A percentile compares a stretch with the other conserved stretches of the same genome.
Conservation (phyloP, 1,140 invertebrate genomes). For the Rhagoletis zephyria region DNA sequence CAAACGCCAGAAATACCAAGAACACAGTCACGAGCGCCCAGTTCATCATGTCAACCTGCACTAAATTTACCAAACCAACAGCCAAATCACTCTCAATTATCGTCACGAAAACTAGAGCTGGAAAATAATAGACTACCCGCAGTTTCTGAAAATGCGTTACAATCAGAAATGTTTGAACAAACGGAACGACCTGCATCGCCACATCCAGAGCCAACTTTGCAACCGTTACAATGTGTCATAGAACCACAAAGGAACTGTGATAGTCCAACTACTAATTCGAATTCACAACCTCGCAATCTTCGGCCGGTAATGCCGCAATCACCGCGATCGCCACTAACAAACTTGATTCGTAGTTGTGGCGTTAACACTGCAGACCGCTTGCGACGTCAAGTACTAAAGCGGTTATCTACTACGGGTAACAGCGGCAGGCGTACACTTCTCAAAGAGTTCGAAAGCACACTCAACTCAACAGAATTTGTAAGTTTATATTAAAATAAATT, state of each 20-base stretch:
- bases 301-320: background rate
- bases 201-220: background rate
- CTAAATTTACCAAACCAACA: too few relatives aligned
- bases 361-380: conserved; percentile 16
- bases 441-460: conserved; percentile 55
- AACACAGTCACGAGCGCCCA: too few relatives aligned
- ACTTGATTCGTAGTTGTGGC: conserved; percentile 21
- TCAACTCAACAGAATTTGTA: conserved; percentile 42
- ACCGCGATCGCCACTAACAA: background rate
- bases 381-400: conserved; percentile 40
- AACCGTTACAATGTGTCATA: too few relatives aligned
- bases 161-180: conserved; percentile 18
- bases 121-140: too few relatives aligned
- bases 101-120: too few relatives aligned
- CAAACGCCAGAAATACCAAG: too few relatives aligned
- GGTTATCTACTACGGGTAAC: background rate
- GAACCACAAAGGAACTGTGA: too few relatives aligned
- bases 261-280: too few relatives aligned
- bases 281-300: background rate
- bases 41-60: too few relatives aligned
- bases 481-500: background rate
- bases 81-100: too few relatives aligned
- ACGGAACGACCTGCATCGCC: conserved; percentile 58
- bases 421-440: conserved; percentile 46
- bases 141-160: background rate